Base-by-base conservation (phyloP, 2,113 vertebrate genomes). In the Brachyhypopomus occidentalis region DNA sequence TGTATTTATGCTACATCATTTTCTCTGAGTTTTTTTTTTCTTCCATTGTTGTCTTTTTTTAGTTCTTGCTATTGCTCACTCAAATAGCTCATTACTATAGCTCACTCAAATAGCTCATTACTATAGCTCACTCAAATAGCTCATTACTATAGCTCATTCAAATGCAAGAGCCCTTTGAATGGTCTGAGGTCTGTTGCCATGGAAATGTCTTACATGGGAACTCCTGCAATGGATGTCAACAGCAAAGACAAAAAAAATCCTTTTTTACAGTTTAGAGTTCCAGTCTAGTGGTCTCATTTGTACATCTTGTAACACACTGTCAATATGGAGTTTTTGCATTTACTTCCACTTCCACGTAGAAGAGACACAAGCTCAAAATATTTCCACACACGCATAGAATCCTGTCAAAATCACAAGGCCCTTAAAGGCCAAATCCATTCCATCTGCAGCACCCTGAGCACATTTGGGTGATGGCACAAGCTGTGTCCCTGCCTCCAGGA, bases 101-200 rank as follows among this genome's bases (percentile, higher is more conserved):
- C 25, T 66, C 30, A 30, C 30, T 30, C 30, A 30, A 30, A 30
- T 30, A 30, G 30, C 30, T 30, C 30, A 30, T 64, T 27, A 12
- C 27, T 27, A 25, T 27, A 64, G 62, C 62, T 64, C 30, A 30
- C 3, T 30, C 30, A 30, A 30, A 30, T 30, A 30, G 30, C 30
- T 30, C 30, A 30, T 64, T 27, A 12, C 27, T 27, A 25, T 27
- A 64, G 62, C 22, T 64, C 25, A 17, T 17, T 36, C 17, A 70
- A 70, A 70, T 38, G 66, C 34, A 70, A 38, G 7, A 41, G 20
- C 16, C 41, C 30, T 67, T 17, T 67, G 64, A 67, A 81, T 30
- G 23, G 83, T 73, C 74, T 83, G 87, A 86, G 34, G 23, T 72
- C 11, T 52, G 88, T 92, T 91, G 82, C 83, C 79, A 36, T 88